phyloP scores from a whole-genome alignment of 2,797 vertebrate genomes.

The Catharus ustulatus region DNA sequence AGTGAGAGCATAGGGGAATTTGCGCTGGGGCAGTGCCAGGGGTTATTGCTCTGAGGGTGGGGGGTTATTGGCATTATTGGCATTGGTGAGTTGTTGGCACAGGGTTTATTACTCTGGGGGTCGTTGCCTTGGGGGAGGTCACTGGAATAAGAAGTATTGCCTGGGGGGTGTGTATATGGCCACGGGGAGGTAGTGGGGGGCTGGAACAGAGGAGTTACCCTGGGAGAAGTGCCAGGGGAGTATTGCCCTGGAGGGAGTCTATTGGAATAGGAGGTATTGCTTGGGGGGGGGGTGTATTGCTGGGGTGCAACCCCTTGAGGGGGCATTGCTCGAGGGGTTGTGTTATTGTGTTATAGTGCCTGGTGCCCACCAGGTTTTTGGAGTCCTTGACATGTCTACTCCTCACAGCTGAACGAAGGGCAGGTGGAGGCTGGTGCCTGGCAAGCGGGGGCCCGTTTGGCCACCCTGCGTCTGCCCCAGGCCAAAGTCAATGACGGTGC shows the following conservation, averaged over 20 bases:
- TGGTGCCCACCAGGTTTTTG: not conserved
- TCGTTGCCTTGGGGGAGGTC: not conserved
- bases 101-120: not conserved
- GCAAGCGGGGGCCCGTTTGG: slow-evolving; percentile 81
- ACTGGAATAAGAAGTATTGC: not conserved
- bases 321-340: not conserved
- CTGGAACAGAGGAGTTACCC: not conserved
- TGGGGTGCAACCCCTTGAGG: no score
- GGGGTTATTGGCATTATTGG: not conserved
- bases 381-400: not conserved
- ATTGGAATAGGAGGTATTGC: not conserved
- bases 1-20: not conserved
- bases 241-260: not conserved
- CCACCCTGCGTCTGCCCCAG: slow-evolving; percentile 82
- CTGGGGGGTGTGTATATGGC: no score
- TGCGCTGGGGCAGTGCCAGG: not conserved
- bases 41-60: not conserved
- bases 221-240: no score
- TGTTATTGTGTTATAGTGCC: not conserved
- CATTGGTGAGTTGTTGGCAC: not conserved
- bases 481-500: slow-evolving; percentile 87
- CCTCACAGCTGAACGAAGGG: slow-evolving; percentile 82
- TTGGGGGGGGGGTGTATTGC: not conserved
- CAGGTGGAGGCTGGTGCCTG: slow-evolving; percentile 85
- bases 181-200: not conserved